Evolutionary conservation across 2,888 invertebrate genomes (phyloP), one percentile per base, ranked within the genome.

Genomic region (Agonopterix arenella): DNA sequence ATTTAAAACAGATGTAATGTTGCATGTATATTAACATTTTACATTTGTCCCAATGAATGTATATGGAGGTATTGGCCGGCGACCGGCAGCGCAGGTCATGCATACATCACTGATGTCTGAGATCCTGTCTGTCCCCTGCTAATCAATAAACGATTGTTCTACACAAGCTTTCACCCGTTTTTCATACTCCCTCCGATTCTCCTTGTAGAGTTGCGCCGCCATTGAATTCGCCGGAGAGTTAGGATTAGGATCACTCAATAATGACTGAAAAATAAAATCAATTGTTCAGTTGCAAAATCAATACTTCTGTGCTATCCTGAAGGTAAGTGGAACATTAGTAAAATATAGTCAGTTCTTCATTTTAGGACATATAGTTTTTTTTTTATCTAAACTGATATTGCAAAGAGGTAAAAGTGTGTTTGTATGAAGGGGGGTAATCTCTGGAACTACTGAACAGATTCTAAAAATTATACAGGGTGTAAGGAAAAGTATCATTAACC

Each of bases 201-300:
- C 98, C 92, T 98, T 98, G 91, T 99, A 99, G 75, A 99, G 93
- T 90, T 99, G 98, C 66, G 99, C 99, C 76, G 99, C 99, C 93
- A 98, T 96, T 68, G 98, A 98, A 90, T 99, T 99, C 68, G 99
- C 99, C 74, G 99, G 99, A 67, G 98, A 98, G 91, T 99, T 99
- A 64, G 99, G 99, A 90, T 99, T 99, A 58, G 99, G 99, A 91
- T 99, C 99, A 93, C 99, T 99, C 89, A 99, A 92, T 90, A 99
- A 92, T 76, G 98, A 98, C 97, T 99, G 93, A 76, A 95, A 18
- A 93, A 69, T 68, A 89, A 66, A 73, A 62, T 62, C 70, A 40
- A n/a, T 8, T 28, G 28, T 28, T 28, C 4, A 5, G 4, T 28
- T 28, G 5, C 1, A 28, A 13, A 28, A 28, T 28, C 28, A 28